Percentiles rank a stretch among this genome's conserved stretches.
Evolutionary conservation across 2,113 vertebrate species (phyloP).

Genomic region (Empidonax traillii): DNA sequence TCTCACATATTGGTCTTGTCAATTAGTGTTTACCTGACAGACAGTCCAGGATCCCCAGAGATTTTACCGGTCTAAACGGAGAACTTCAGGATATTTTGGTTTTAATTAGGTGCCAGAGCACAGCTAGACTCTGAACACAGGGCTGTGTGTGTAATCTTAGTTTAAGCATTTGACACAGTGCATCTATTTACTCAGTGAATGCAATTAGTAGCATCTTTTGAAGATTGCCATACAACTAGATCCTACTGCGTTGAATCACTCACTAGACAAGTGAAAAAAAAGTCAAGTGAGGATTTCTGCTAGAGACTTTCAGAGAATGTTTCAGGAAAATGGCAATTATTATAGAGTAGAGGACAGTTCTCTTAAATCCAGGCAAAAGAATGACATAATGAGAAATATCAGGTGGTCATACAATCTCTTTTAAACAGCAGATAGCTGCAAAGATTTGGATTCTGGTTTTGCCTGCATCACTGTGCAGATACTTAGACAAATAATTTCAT

Average conservation of each 20-base stretch:
- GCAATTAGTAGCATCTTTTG: background rate
- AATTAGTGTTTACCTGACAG: background rate
- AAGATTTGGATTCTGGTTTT: background rate
- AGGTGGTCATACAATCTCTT: background rate
- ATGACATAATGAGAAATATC: background rate
- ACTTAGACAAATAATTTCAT: background rate
- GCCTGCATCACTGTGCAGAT: background rate
- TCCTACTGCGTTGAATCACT: background rate
- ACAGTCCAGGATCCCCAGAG: background rate
- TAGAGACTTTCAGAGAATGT: background rate
- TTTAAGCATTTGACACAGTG: background rate
- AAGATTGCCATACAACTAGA: rapidly evolving
- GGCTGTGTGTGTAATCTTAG: background rate
- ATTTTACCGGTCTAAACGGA: background rate
- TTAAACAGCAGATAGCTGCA: background rate
- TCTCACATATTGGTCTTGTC: background rate
- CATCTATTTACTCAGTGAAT: background rate
- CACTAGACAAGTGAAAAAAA: background rate
- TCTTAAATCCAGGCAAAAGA: background rate
- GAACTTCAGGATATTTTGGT: background rate
- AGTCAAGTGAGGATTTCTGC: background rate
- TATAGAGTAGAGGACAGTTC: background rate
- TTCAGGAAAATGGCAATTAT: background rate
- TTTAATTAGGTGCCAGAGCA: background rate
- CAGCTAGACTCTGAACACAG: background rate